These are phyloP conservation scores for Cheirogaleus major DNA, from an alignment of 2,797 vertebrate genomes.

Conservation along the genomic window DNA sequence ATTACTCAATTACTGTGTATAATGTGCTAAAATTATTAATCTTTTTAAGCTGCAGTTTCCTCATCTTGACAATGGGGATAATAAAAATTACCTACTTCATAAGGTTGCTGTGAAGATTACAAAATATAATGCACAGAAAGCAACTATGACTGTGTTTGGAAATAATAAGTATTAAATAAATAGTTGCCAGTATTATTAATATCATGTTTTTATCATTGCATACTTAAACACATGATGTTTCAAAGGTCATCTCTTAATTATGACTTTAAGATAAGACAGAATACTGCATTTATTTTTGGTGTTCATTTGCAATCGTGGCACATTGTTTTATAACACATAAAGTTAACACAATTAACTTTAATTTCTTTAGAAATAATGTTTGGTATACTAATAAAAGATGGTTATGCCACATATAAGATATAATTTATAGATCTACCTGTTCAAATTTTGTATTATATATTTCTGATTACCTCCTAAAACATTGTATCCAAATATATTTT, in stretches of 20 bases:
- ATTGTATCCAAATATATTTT: not conserved
- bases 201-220: not conserved
- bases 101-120: not conserved
- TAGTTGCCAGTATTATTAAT: not conserved
- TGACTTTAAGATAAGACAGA: not conserved
- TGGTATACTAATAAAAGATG: not conserved
- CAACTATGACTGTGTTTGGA: not conserved
- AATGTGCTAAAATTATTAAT: not conserved
- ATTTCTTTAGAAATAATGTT: not conserved
- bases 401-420: not conserved
- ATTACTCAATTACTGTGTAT: not conserved
- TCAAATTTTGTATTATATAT: not conserved
- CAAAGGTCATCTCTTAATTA: not conserved
- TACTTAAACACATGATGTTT: not conserved
- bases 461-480: not conserved
- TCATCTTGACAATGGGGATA: not conserved
- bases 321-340: not conserved
- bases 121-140: not conserved
- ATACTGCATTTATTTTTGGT: not conserved
- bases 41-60: not conserved
- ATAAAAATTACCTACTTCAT: not conserved
- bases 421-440: not conserved
- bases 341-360: not conserved
- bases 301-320: not conserved
- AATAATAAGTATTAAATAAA: constrained; percentile 1